phyloP scores from a whole-genome alignment of 2,888 invertebrate species.

The Orthosia cruda region DNA sequence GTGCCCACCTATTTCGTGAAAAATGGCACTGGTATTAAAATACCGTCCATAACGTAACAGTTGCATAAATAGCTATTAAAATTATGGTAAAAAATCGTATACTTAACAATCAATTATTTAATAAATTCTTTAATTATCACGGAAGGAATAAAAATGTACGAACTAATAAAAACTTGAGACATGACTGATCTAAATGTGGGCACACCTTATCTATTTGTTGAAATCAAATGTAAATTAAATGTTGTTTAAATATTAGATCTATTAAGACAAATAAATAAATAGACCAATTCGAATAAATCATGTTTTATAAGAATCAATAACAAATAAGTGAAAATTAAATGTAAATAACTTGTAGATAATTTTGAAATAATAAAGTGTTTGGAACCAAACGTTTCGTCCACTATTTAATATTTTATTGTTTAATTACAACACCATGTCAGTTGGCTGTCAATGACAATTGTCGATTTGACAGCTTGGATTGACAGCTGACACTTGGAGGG shows the following conservation, averaged over 20 bases:
- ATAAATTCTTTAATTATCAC: too few species aligned
- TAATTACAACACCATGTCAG: too few species aligned
- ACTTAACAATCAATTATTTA: neutral
- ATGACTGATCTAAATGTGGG: constrained; percentile 4
- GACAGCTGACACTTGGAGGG: too few species aligned
- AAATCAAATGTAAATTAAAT: constrained; percentile 33
- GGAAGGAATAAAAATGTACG: neutral
- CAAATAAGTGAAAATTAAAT: constrained; percentile 43
- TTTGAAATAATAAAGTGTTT: constrained; percentile 32
- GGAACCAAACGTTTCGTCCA: too few species aligned
- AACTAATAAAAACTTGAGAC: neutral
- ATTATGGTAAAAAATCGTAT: neutral
- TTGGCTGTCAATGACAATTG: too few species aligned
- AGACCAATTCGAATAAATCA: constrained; percentile 70
- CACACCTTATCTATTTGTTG: constrained; percentile 27
- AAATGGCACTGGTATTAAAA: too few species aligned
- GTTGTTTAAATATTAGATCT: constrained; percentile 49
- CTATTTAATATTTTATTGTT: too few species aligned
- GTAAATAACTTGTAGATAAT: constrained; percentile 55
- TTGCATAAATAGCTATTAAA: too few species aligned
- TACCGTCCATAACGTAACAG: too few species aligned
- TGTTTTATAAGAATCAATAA: constrained; percentile 63
- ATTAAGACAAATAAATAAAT: constrained; percentile 62
- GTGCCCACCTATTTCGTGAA: too few species aligned
- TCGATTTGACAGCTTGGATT: too few species aligned